phyloP scores from a whole-genome alignment of 2,113 vertebrate species.

The Pantherophis guttatus region DNA sequence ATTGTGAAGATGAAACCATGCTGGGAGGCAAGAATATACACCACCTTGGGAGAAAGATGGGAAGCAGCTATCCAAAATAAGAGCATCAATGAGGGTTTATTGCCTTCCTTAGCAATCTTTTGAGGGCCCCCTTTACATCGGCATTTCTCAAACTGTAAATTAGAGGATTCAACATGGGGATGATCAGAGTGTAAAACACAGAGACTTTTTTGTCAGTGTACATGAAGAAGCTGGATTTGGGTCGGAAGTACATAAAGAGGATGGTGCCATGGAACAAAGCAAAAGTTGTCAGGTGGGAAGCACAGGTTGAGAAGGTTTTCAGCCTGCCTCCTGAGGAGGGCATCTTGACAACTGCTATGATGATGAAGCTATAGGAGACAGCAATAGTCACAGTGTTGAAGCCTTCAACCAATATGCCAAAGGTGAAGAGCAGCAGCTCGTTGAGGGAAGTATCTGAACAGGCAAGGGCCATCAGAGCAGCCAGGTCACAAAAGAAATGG shows the following conservation, averaged over 20 bases:
- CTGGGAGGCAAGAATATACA: not conserved
- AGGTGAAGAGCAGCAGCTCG: not conserved
- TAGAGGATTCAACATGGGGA: slow-evolving; percentile 56
- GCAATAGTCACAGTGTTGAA: slow-evolving; percentile 18
- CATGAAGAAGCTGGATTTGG: slow-evolving; percentile 54
- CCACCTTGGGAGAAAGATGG: not conserved
- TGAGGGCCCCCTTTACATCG: slow-evolving; percentile 57
- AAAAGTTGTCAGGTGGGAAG: slow-evolving; percentile 50
- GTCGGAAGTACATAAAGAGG: slow-evolving; percentile 60
- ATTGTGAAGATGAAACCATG: not conserved
- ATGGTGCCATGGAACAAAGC: slow-evolving; percentile 52
- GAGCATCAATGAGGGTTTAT: not conserved
- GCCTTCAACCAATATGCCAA: not conserved
- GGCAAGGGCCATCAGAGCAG: not conserved
- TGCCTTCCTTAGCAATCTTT: not conserved
- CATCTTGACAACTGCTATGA: slow-evolving; percentile 47
- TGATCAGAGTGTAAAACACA: slow-evolving; percentile 60
- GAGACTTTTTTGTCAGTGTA: slow-evolving; percentile 57
- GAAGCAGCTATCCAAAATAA: not conserved
- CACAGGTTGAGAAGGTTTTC: slow-evolving; percentile 57
- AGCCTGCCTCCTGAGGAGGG: not conserved
- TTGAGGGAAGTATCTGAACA: not conserved
- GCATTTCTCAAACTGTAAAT: slow-evolving; percentile 46
- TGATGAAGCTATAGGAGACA: slow-evolving; percentile 54
- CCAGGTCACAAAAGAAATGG: slow-evolving; percentile 7